phyloP scores from a whole-genome alignment of 2,113 vertebrate genomes.

The Craseonycteris thonglongyai region DNA sequence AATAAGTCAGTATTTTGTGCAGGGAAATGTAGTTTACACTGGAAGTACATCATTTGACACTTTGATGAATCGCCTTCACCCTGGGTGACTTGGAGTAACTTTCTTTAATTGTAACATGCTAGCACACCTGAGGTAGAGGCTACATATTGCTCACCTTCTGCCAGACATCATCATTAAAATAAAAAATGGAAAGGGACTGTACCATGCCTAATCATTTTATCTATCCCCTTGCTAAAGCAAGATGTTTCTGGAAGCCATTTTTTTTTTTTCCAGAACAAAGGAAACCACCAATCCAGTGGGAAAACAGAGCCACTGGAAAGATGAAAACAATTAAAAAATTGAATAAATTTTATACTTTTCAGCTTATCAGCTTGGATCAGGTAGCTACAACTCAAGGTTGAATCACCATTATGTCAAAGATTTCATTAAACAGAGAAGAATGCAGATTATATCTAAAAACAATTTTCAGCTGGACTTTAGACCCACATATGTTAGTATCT shows the following conservation, averaged over 20 bases:
- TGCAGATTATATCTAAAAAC: neutral
- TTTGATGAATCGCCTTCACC: conserved; percentile 30
- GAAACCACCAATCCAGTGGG: neutral
- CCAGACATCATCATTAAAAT: neutral
- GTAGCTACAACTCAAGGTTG: neutral
- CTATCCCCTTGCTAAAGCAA: conserved; percentile 14
- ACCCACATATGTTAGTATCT: neutral
- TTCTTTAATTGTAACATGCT: conserved; percentile 43
- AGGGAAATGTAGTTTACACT: conserved; percentile 22
- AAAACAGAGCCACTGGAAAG: neutral
- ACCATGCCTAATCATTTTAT: neutral
- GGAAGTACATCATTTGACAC: conserved; percentile 14
- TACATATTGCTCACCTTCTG: conserved; percentile 14
- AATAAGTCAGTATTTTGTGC: conserved; percentile 21
- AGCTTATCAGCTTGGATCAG: neutral
- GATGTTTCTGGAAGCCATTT: neutral
- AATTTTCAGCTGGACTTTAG: neutral
- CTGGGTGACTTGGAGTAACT: neutral
- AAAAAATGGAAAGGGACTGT: conserved; percentile 17
- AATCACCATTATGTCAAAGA: neutral
- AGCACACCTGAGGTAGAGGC: conserved; percentile 16
- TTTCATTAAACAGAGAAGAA: neutral
- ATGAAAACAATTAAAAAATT: neutral
- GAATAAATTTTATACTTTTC: neutral
- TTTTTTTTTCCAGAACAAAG: conserved; percentile 1